Evolutionary conservation across 23 tunicate species (phyloP).

Genomic region (Corella eumyota): DNA sequence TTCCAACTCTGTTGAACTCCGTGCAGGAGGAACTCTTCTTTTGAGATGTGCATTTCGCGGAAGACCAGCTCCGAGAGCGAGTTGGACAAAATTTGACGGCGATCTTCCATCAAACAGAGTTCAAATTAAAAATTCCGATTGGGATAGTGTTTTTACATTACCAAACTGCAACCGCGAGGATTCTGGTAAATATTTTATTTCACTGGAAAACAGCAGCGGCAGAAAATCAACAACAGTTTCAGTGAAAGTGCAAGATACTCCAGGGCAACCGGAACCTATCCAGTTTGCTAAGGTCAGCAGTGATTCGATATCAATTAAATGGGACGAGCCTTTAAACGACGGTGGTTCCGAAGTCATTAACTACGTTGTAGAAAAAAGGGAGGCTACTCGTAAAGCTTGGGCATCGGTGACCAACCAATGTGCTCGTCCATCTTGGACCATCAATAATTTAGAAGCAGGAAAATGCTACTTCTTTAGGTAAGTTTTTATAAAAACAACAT

Average conservation of each 20-base stretch:
- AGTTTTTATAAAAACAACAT: neutral
- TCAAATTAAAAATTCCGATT: slow-evolving; percentile 58
- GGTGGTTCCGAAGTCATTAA: slow-evolving; percentile 78
- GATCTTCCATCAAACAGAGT: slow-evolving; percentile 62
- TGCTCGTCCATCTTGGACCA: slow-evolving; percentile 53
- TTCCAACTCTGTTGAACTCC: slow-evolving; percentile 33
- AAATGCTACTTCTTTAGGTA: slow-evolving; percentile 78
- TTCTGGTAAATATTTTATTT: slow-evolving; percentile 59
- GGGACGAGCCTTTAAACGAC: slow-evolving; percentile 78
- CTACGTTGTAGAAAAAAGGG: slow-evolving; percentile 87
- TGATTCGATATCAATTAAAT: slow-evolving; percentile 41
- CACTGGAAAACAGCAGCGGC: slow-evolving; percentile 73
- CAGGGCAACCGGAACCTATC: slow-evolving; percentile 81
- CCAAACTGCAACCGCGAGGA: slow-evolving; percentile 88
- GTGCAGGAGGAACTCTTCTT: slow-evolving; percentile 74
- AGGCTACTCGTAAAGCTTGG: slow-evolving; percentile 80
- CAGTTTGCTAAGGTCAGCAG: slow-evolving; percentile 43
- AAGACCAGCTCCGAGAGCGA: slow-evolving; percentile 70
- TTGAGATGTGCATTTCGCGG: slow-evolving; percentile 51
- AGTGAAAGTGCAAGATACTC: slow-evolving; percentile 86
- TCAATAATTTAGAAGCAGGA: slow-evolving; percentile 71
- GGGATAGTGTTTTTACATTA: slow-evolving; percentile 60
- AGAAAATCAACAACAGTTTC: slow-evolving; percentile 58
- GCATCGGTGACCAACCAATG: slow-evolving; percentile 75
- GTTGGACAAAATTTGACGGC: slow-evolving; percentile 79